Conservation (phyloP, 1,140 invertebrate genomes). For the Caenorhabditis brenneri region DNA sequence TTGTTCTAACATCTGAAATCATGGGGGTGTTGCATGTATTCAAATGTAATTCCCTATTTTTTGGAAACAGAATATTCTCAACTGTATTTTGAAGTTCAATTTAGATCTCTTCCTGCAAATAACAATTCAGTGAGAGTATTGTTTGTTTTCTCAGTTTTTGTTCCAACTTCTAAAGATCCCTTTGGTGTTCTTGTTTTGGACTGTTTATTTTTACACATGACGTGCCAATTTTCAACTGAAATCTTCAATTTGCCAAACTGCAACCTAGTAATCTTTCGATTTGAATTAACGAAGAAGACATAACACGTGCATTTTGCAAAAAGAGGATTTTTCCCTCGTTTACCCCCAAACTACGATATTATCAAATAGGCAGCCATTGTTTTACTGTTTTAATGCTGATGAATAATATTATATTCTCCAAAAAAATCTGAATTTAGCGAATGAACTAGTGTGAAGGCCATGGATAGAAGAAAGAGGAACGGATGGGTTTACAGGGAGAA, state of each 20-base stretch:
- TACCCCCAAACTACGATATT: not conserved
- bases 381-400: no score
- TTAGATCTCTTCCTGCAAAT: no score
- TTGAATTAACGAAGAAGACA: not conserved
- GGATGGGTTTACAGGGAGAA: not conserved
- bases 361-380: not conserved
- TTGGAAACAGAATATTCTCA: no score
- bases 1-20: no score
- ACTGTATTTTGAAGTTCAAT: no score
- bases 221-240: not conserved
- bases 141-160: no score
- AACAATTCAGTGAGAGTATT: no score
- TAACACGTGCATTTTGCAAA: constrained; percentile 7
- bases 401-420: not conserved
- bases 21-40: no score
- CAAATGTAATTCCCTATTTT: no score
- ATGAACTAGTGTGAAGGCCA: not conserved
- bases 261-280: constrained; percentile 21
- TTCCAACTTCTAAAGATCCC: not conserved
- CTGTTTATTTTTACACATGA: not conserved
- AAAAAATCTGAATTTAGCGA: not conserved
- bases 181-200: not conserved
- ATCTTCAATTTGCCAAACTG: constrained; percentile 6
- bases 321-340: not conserved
- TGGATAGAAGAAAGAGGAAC: not conserved